phyloP scores from a whole-genome alignment of 2,113 vertebrate genomes.

The Tamias sibiricus region DNA sequence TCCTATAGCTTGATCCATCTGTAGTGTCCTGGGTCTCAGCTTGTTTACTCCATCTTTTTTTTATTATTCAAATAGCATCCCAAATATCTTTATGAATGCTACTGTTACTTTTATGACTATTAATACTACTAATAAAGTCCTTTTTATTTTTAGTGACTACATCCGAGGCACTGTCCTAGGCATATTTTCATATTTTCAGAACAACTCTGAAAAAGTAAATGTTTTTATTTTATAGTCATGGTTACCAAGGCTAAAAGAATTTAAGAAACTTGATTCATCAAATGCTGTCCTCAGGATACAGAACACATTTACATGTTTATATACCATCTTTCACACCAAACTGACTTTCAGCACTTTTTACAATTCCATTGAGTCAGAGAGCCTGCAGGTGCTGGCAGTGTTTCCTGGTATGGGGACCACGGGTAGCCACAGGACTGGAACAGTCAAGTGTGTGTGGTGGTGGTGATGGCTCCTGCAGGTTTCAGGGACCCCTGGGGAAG shows the following conservation, averaged over 20 bases:
- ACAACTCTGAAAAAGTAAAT: not conserved
- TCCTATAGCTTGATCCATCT: not conserved
- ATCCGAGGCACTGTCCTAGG: not conserved
- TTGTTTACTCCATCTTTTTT: not conserved
- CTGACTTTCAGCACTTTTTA: not conserved
- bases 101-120: not conserved
- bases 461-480: not conserved
- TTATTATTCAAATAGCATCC: not conserved
- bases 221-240: constrained; percentile 7
- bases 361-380: not conserved
- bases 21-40: too few relatives aligned
- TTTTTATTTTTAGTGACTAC: not conserved
- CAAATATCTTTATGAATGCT: not conserved
- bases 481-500: not conserved
- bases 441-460: not conserved
- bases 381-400: not conserved
- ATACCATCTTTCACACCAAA: not conserved
- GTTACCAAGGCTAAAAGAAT: not conserved
- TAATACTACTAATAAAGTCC: not conserved
- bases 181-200: not conserved
- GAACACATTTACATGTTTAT: not conserved
- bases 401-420: not conserved
- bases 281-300: not conserved
- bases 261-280: not conserved
- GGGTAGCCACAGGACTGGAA: not conserved